Conservation (phyloP, 2,888 invertebrate genomes). For the Drosophila paranaensis region DNA sequence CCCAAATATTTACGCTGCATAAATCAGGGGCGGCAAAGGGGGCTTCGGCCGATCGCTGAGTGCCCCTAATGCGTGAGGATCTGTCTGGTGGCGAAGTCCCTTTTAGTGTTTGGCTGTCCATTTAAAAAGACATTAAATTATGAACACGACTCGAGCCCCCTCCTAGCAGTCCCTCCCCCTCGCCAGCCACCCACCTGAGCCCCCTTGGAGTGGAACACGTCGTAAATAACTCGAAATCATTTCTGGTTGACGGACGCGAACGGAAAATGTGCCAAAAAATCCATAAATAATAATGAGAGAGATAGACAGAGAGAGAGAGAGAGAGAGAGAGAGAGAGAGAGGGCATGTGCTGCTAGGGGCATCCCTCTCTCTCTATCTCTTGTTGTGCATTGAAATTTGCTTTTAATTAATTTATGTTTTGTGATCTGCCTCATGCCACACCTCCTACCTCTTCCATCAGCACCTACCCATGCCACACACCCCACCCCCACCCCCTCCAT, state of each 20-base stretch:
- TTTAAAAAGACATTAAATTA: slow-evolving; percentile 74
- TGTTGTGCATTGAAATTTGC: slow-evolving; percentile 44
- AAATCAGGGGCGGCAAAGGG: slow-evolving; percentile 25
- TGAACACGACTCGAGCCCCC: slow-evolving; percentile 30
- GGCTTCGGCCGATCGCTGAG: slow-evolving; percentile 14
- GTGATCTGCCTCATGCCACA: slow-evolving; percentile 32
- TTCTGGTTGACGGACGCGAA: slow-evolving; percentile 34
- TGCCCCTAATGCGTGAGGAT: slow-evolving; percentile 45
- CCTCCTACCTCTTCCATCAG: neutral
- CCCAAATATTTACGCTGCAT: neutral
- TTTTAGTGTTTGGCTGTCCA: slow-evolving; percentile 64
- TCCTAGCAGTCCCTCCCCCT: neutral
- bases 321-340: neutral
- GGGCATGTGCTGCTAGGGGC: neutral
- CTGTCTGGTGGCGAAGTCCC: slow-evolving; percentile 31
- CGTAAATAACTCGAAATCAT: slow-evolving; percentile 64
- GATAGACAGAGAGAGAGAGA: neutral
- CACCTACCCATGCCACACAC: neutral
- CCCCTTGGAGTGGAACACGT: slow-evolving; percentile 30
- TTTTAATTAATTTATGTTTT: slow-evolving; percentile 66
- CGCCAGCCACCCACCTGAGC: neutral
- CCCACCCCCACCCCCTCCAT: neutral
- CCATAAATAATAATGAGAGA: slow-evolving; percentile 60
- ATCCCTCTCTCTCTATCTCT: neutral
- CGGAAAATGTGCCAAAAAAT: slow-evolving; percentile 62